Evolutionary conservation across 2,797 vertebrate species (phyloP).

Genomic region (Pseudocheirus occidentalis): DNA sequence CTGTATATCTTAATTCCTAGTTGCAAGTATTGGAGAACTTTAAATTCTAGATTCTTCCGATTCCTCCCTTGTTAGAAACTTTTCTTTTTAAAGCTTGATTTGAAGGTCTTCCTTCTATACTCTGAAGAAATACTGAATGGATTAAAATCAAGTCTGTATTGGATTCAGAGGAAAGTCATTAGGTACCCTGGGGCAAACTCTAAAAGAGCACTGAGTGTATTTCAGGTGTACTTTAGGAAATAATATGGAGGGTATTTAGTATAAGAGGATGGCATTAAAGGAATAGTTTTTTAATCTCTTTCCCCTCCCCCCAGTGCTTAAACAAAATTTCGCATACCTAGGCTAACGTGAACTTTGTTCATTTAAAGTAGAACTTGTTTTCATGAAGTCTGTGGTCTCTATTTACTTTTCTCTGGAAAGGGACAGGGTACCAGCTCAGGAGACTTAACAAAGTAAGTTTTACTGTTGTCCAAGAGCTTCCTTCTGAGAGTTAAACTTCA

Average conservation of each 20-base stretch:
- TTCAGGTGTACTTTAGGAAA: conserved; percentile 38
- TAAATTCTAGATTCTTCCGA: too few species aligned
- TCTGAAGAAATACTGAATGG: background rate
- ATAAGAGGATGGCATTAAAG: background rate
- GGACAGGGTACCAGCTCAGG: background rate
- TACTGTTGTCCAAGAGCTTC: background rate
- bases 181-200: background rate
- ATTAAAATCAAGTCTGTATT: conserved; percentile 21
- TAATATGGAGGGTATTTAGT: background rate
- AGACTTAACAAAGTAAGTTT: background rate
- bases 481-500: background rate
- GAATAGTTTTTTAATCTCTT: background rate
- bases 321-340: background rate
- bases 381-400: background rate
- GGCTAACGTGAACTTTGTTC: background rate
- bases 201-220: background rate
- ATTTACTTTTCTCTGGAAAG: conserved; percentile 11
- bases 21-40: too few species aligned
- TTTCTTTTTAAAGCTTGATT: background rate
- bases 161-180: conserved; percentile 17
- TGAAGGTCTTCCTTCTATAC: background rate
- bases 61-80: too few species aligned
- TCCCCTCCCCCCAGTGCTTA: background rate
- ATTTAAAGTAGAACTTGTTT: background rate
- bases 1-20: too few species aligned